These are phyloP conservation scores for Syngnathus typhle DNA, from an alignment of 2,113 vertebrate species.

Conservation along the genomic window DNA sequence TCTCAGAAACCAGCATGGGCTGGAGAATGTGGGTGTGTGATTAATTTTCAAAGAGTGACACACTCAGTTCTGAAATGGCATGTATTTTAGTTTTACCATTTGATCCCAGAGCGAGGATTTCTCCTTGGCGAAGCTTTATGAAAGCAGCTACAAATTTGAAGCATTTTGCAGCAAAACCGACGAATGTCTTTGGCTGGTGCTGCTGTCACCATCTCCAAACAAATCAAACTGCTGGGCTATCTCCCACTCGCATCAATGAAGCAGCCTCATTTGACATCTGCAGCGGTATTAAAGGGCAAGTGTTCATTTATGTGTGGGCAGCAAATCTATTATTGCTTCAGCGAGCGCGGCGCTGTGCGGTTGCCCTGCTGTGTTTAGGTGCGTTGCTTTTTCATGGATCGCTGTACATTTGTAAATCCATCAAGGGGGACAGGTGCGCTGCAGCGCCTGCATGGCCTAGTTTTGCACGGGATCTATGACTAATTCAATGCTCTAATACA, in stretches of 20 bases:
- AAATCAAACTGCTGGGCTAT: constrained; percentile 55
- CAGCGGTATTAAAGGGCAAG: constrained; percentile 58
- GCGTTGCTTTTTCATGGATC: constrained; percentile 27
- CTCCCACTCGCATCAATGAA: constrained; percentile 59
- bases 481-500: constrained; percentile 34
- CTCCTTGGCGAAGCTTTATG: constrained; percentile 27
- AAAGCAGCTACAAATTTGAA: constrained; percentile 38
- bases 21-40: constrained; percentile 24
- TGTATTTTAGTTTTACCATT: constrained; percentile 60
- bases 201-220: constrained; percentile 45
- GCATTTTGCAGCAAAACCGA: constrained; percentile 32
- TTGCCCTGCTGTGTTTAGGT: constrained; percentile 7
- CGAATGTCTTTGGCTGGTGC: constrained; percentile 35
- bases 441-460: constrained; percentile 29
- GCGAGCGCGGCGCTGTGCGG: neutral
- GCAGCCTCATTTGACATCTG: constrained; percentile 46
- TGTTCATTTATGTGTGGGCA: constrained; percentile 45
- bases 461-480: constrained; percentile 21
- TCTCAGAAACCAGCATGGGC: constrained; percentile 7
- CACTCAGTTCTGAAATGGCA: constrained; percentile 39
- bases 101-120: constrained; percentile 37
- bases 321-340: constrained; percentile 44
- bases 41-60: constrained; percentile 60
- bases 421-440: constrained; percentile 32
- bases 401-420: constrained; percentile 34